phyloP scores from a whole-genome alignment of 2,888 invertebrate species.

The Acrocyrtus sp. region DNA sequence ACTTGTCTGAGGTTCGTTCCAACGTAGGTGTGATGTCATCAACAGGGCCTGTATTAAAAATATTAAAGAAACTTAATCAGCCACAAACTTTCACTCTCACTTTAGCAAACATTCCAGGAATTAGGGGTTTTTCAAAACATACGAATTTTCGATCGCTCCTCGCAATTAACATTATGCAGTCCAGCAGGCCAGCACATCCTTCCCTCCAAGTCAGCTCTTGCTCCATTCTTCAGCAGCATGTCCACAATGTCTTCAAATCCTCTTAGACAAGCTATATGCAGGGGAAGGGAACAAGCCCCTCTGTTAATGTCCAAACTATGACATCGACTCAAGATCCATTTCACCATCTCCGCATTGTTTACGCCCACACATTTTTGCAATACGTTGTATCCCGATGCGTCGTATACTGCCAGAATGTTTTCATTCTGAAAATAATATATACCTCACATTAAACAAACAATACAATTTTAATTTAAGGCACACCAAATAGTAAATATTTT shows the following conservation, averaged over 20 bases:
- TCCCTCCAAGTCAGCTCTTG: slow-evolving; percentile 75
- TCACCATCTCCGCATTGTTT: slow-evolving; percentile 76
- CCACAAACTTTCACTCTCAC: too few species aligned
- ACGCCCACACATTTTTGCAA: slow-evolving; percentile 79
- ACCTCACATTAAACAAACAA: slow-evolving; percentile 11
- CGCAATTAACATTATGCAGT: slow-evolving; percentile 75
- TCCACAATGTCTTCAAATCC: slow-evolving; percentile 68
- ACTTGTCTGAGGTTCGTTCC: slow-evolving; percentile 68
- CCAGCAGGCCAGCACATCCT: slow-evolving; percentile 81
- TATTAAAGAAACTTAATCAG: neutral
- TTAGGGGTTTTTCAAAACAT: slow-evolving; percentile 62
- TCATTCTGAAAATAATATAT: slow-evolving; percentile 70
- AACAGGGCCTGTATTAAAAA: slow-evolving; percentile 22
- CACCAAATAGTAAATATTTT: neutral
- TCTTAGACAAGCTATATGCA: slow-evolving; percentile 79
- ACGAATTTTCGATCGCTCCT: slow-evolving; percentile 75
- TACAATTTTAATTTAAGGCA: neutral
- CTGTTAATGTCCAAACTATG: slow-evolving; percentile 74
- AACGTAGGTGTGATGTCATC: slow-evolving; percentile 50
- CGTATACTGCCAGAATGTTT: slow-evolving; percentile 75
- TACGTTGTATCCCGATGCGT: slow-evolving; percentile 77
- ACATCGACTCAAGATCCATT: slow-evolving; percentile 73
- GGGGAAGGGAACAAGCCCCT: slow-evolving; percentile 78
- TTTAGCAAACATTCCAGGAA: neutral
- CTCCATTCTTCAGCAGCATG: slow-evolving; percentile 40